Evolutionary conservation across 2,113 vertebrate species (phyloP), one percentile per base, ranked within the genome.

Genomic region (Heterocephalus glaber): DNA sequence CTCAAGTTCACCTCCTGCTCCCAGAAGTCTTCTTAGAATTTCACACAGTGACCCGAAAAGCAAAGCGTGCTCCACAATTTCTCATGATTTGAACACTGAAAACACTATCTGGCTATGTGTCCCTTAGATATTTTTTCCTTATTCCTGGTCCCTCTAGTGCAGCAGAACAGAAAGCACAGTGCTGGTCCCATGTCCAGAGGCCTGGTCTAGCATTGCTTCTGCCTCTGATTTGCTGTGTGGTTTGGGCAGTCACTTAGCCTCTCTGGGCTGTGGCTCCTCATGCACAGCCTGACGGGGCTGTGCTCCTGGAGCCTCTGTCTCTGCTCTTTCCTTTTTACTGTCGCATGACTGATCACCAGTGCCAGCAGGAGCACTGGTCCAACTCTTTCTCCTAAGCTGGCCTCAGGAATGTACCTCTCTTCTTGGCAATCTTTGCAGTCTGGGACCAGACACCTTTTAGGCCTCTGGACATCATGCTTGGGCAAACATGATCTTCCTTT

Each of bases 201-300:
- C 35, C 85, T 60, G 22, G 28, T 17, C 86, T 61, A 8, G 22
- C 0, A 0, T 16, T 14, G 8, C 72, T 61, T 85, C 35, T 44
- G 86, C 3, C 17, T n/a, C 38, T 47, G n/a, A 0, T 20, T n/a
- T 68, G 61, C 87, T 81, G 56, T 49, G 33, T 10, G 22, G 4
- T 33, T 38, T 35, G 33, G 47, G n/a, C 12, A 8, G 26, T 5
- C 56, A 1, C 74, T 72, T 72, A 1, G 54, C 63, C 38, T 49
- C 65, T 89, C 94, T 22, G 1, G 44, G 49, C 76, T 44, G 30
- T 16, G 44, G 11, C 7, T 77, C 58, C 44, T 80, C 3, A 5
- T 20, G 12, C 0, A 0, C 4, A 52, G 38, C 4, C 8, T n/a
- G 2, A 5, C 13, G 3, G 8, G 76, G 28, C 4, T 17, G n/a